A percentile compares a stretch with the other conserved stretches of the same genome.
Evolutionary conservation across 2,113 vertebrate species (phyloP).

Genomic region (Lepus europaeus): DNA sequence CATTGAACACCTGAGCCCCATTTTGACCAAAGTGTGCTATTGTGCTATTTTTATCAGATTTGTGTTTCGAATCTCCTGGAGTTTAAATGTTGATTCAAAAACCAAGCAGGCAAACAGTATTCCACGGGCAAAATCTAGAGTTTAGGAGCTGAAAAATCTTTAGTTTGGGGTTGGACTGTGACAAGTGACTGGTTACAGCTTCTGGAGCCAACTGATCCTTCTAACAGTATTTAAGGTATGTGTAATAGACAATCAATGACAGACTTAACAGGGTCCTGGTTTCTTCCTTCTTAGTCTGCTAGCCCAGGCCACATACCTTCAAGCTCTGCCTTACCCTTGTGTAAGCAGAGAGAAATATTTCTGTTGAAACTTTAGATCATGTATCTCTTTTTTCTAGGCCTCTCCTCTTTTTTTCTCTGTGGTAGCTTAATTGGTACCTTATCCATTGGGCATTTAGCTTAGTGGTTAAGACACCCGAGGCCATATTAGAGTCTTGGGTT

Average conservation of each 20-base stretch:
- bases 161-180: slow-evolving; percentile 5
- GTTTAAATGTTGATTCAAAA: slow-evolving; percentile 63
- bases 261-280: not conserved
- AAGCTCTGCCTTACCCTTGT: not conserved
- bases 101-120: not conserved
- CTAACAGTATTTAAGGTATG: not conserved
- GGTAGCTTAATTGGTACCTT: not conserved
- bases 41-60: not conserved
- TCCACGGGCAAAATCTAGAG: not conserved
- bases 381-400: not conserved
- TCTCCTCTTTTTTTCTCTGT: not conserved
- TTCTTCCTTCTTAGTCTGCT: not conserved
- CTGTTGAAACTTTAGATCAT: not conserved
- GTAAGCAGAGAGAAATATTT: not conserved
- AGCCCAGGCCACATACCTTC: not conserved
- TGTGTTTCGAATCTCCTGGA: slow-evolving; percentile 32
- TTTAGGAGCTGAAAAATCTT: too few species aligned
- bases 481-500: too few species aligned
- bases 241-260: not conserved
- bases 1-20: not conserved
- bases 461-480: too few species aligned
- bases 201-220: slow-evolving; percentile 1
- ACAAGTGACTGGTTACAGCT: not conserved
- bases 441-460: not conserved
- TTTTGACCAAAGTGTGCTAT: not conserved